Evolutionary conservation across 2,888 invertebrate species (phyloP).

Genomic region (Chymomyza fuscimana): DNA sequence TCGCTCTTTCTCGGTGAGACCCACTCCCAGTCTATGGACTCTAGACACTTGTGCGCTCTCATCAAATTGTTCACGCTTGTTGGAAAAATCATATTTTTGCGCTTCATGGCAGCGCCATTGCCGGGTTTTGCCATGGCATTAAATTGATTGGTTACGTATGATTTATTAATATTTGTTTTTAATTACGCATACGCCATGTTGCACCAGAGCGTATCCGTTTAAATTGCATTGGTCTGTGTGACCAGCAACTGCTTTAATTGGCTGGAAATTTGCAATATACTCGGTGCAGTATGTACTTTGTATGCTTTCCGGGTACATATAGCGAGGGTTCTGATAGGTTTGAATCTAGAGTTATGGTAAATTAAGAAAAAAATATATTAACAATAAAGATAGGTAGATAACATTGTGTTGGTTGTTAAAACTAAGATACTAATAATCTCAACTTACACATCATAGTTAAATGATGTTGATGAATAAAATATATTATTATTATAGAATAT

Average conservation of each 20-base stretch:
- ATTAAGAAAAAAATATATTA: not conserved
- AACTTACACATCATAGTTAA: too few species aligned
- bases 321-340: not conserved
- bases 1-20: not conserved
- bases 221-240: constrained; percentile 8
- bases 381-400: too few species aligned
- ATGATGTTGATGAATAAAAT: too few species aligned
- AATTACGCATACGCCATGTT: constrained; percentile 68
- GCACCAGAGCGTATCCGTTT: constrained; percentile 6
- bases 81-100: constrained; percentile 18
- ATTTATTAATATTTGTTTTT: constrained; percentile 72
- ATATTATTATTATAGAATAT: too few species aligned
- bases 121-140: constrained; percentile 39
- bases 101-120: constrained; percentile 14
- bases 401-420: too few species aligned
- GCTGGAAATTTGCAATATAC: constrained; percentile 58
- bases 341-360: not conserved
- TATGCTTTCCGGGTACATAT: not conserved
- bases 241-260: constrained; percentile 68
- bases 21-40: not conserved
- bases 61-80: constrained; percentile 41
- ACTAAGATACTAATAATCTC: too few species aligned
- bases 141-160: constrained; percentile 71
- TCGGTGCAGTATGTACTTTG: not conserved
- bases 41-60: constrained; percentile 41